Evolutionary conservation across 2,888 invertebrate species (phyloP).

Genomic region (Cactoblastis cactorum): DNA sequence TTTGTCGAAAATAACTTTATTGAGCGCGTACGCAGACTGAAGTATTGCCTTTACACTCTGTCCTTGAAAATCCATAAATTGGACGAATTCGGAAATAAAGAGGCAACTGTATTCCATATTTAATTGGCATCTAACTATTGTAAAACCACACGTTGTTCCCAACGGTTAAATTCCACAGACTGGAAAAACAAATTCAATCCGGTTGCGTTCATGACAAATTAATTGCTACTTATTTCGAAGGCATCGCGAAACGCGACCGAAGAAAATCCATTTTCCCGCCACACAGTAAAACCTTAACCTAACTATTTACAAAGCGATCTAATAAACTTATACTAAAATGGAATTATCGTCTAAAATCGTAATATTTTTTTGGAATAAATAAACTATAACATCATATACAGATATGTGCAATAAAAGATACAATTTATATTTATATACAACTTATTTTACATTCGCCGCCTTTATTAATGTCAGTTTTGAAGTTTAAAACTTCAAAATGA

Average conservation of each 20-base stretch:
- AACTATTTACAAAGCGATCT: slow-evolving; percentile 10
- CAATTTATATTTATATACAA: slow-evolving; percentile 9
- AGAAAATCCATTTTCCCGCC: background rate
- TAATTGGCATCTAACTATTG: background rate
- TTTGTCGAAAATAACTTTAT: too few relatives aligned
- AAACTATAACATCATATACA: slow-evolving; percentile 16
- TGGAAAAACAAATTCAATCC: background rate
- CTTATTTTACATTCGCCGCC: background rate
- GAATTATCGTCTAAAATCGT: slow-evolving; percentile 18
- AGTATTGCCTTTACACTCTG: too few relatives aligned
- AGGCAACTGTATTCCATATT: too few relatives aligned
- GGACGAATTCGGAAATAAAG: too few relatives aligned
- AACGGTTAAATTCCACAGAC: background rate
- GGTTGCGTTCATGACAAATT: background rate
- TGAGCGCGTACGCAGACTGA: too few relatives aligned
- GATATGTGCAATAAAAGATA: slow-evolving; percentile 18
- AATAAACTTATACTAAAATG: slow-evolving; percentile 13
- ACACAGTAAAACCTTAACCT: background rate
- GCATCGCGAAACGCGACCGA: background rate
- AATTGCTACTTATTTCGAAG: background rate
- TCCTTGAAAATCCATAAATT: too few relatives aligned
- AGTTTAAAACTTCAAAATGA: slow-evolving; percentile 4
- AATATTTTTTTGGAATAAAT: slow-evolving; percentile 21
- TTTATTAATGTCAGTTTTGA: background rate
- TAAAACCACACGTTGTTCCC: background rate